These are phyloP conservation scores for Gorsachius goisagi DNA, from an alignment of 2,113 vertebrate genomes.

Conservation along the genomic window DNA sequence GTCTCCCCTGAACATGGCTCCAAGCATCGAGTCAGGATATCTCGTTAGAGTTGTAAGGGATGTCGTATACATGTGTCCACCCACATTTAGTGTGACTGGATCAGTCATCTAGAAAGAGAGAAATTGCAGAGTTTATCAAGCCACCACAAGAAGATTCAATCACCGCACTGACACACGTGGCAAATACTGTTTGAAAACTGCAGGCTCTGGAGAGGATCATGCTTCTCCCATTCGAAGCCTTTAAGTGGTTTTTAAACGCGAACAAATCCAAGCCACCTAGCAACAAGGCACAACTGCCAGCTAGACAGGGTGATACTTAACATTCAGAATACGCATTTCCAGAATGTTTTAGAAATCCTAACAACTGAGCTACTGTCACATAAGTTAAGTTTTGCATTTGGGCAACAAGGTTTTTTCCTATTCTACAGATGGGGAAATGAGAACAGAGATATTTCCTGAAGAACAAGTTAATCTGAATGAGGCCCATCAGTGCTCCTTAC, in stretches of 20 bases:
- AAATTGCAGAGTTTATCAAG: slow-evolving; percentile 57
- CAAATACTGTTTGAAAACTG: not conserved
- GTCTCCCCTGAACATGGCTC: slow-evolving; percentile 87
- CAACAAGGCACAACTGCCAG: slow-evolving; percentile 27
- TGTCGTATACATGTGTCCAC: slow-evolving; percentile 87
- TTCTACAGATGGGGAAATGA: slow-evolving; percentile 33
- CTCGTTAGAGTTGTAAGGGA: slow-evolving; percentile 85
- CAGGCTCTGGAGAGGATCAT: not conserved
- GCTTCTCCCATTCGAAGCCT: not conserved
- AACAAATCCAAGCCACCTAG: slow-evolving; percentile 12
- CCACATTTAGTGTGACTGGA: slow-evolving; percentile 88
- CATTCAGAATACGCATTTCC: not conserved
- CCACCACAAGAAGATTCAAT: not conserved
- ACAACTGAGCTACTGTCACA: not conserved
- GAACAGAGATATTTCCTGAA: slow-evolving; percentile 37
- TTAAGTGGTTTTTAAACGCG: not conserved
- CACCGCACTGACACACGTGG: not conserved
- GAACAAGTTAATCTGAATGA: slow-evolving; percentile 38
- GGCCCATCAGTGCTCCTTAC: not conserved
- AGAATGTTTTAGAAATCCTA: slow-evolving; percentile 17
- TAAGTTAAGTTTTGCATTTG: slow-evolving; percentile 20
- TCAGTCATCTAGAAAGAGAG: slow-evolving; percentile 84
- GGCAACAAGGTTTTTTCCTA: not conserved
- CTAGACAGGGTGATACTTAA: not conserved
- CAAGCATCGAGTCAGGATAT: slow-evolving; percentile 88